Evolutionary conservation across 2,888 invertebrate genomes (phyloP), one percentile per base, ranked within the genome.

Genomic region (Watsonalla cultraria): DNA sequence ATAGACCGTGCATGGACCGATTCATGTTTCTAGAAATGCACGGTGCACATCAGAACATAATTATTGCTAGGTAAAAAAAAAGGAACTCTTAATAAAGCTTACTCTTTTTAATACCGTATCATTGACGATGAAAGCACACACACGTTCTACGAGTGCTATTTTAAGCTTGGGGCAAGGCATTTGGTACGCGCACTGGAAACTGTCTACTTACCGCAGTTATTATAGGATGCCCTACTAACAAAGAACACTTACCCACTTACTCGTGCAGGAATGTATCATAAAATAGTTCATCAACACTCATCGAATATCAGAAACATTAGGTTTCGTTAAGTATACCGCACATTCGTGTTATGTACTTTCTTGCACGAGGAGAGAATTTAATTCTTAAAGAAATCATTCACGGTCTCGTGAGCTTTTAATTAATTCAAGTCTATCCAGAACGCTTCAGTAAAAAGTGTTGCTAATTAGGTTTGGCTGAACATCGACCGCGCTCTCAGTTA

Each of bases 131-230:
- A 24, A 24, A 24, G 24, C 24, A 24, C 24, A 60, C 71, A 62
- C 63, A 63, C 68, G 66, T 65, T 65, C 62, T 65, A 75, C 65
- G 69, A 64, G 59, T 66, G 62, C 70, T 89, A 89, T 90, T 90
- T 90, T 83, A 70, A 84, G 82, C 75, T 75, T 76, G 80, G 77
- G 73, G 80, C 76, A 76, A 78, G 82, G 86, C 82, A 89, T 89
- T 84, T 82, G 82, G 83, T 78, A 78, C 85, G 84, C 72, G 80
- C 78, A 79, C 87, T 88, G 89, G 86, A 89, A 84, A 80, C 85
- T 80, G 80, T 78, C 78, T 78, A 82, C 80, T 76, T 78, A 78
- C 78, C 66, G 60, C 70, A 69, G 76, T 82, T 90, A 90, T 90
- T 88, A 80, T 81, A 54, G 76, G 83, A 75, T 84, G 86, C 78